These are phyloP conservation scores for Orussus abietinus DNA, from an alignment of 1,140 invertebrate genomes.

Conservation along the genomic window DNA sequence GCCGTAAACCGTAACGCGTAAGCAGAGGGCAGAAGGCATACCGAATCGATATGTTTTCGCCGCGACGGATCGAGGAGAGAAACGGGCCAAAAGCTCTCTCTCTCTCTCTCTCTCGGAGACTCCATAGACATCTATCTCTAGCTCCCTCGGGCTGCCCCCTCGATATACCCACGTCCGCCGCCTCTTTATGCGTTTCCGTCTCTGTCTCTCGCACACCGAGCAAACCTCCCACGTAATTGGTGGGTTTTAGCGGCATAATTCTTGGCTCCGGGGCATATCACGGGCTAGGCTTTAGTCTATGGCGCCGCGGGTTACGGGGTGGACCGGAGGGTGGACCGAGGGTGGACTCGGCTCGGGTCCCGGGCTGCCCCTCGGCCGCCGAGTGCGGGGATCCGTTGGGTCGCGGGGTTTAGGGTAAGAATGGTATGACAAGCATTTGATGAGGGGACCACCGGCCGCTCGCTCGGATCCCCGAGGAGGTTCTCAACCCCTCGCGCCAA, in stretches of 20 bases:
- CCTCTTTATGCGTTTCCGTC: too few relatives aligned
- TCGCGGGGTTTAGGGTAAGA: slow-evolving; percentile 44
- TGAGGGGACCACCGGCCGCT: slow-evolving; percentile 45
- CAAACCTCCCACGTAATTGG: slow-evolving; percentile 36
- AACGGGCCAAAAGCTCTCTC: too few relatives aligned
- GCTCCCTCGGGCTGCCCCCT: too few relatives aligned
- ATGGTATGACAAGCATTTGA: slow-evolving; percentile 52
- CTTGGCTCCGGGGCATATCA: slow-evolving; percentile 40
- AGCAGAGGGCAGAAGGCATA: too few relatives aligned
- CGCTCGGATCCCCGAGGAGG: slow-evolving; percentile 43
- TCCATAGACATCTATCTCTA: too few relatives aligned
- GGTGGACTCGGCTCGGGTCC: slow-evolving; percentile 23
- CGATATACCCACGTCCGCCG: too few relatives aligned
- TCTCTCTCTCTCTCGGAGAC: too few relatives aligned
- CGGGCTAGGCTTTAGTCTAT: slow-evolving; percentile 32
- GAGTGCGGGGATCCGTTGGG: slow-evolving; percentile 38
- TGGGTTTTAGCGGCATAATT: slow-evolving; percentile 47
- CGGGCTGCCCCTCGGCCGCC: slow-evolving; percentile 10
- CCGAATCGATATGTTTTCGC: too few relatives aligned
- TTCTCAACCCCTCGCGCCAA: too few relatives aligned
- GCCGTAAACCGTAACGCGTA: too few relatives aligned
- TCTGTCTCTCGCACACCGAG: slow-evolving; percentile 20
- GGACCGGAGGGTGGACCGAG: slow-evolving; percentile 13
- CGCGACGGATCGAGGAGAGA: too few relatives aligned
- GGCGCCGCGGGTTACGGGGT: slow-evolving; percentile 31